A percentile compares a stretch with the other conserved stretches of the same genome.
Conservation (phyloP, 2,888 invertebrate species). For the Pandemis cinnamomeana region DNA sequence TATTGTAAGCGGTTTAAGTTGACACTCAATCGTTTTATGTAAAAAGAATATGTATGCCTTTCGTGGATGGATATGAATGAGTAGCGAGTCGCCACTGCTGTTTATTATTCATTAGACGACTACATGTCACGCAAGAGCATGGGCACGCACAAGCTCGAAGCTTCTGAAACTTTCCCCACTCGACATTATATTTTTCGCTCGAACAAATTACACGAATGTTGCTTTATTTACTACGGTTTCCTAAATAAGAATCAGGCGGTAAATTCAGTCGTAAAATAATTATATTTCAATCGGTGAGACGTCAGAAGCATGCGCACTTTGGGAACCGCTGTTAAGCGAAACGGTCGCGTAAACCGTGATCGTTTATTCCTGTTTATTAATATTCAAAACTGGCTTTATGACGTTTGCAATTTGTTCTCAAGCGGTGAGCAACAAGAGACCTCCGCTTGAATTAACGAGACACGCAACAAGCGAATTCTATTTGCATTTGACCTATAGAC, state of each 20-base stretch:
- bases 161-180: conserved; percentile 72
- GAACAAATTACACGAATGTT: conserved; percentile 39
- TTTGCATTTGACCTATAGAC: conserved; percentile 80
- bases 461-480: conserved; percentile 77
- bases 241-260: conserved; percentile 37
- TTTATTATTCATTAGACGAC: conserved; percentile 83
- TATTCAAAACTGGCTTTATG: conserved; percentile 75
- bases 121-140: conserved; percentile 78
- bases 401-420: conserved; percentile 74
- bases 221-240: conserved; percentile 27
- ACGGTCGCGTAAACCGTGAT: conserved; percentile 61
- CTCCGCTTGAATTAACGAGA: conserved; percentile 61
- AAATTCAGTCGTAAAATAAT: conserved; percentile 47
- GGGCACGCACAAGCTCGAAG: conserved; percentile 76
- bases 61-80: conserved; percentile 81
- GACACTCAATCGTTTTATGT: conserved; percentile 73
- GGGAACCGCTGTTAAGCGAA: conserved; percentile 58
- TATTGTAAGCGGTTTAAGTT: conserved; percentile 64
- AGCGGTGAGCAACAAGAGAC: conserved; percentile 65
- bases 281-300: conserved; percentile 57
- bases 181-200: conserved; percentile 52
- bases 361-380: conserved; percentile 75
- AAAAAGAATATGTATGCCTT: conserved; percentile 72
- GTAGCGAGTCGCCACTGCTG: conserved; percentile 77
- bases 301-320: conserved; percentile 61